Conservation (phyloP, 2,797 vertebrate species). For the Phataginus tricuspis region DNA sequence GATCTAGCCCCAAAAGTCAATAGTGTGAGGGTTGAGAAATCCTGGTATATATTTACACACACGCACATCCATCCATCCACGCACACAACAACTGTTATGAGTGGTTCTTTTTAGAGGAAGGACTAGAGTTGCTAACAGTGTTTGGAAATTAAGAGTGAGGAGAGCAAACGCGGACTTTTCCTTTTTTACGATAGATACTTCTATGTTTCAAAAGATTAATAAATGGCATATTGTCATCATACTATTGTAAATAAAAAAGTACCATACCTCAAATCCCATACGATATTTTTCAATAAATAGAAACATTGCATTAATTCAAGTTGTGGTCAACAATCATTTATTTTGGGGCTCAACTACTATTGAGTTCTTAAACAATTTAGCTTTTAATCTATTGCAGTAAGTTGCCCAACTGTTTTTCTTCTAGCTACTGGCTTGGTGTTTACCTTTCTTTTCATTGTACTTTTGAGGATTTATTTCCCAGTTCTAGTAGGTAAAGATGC, state of each 20-base stretch:
- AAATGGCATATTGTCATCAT: not conserved
- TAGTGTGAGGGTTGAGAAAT: not conserved
- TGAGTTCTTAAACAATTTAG: not conserved
- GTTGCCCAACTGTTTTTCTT: conserved; percentile 5
- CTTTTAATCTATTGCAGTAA: not conserved
- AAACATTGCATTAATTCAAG: not conserved
- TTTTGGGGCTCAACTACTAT: not conserved
- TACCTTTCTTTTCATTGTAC: conserved; percentile 32
- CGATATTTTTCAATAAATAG: not conserved
- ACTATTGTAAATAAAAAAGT: not conserved
- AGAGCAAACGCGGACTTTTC: not conserved
- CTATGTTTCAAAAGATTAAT: not conserved
- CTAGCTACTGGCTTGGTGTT: not conserved
- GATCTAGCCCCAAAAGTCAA: not conserved
- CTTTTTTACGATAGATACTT: not conserved
- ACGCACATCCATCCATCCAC: not conserved
- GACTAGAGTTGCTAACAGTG: too few species aligned
- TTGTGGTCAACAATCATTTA: not conserved
- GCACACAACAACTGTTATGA: not conserved
- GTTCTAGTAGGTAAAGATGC: not conserved
- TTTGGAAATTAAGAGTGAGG: not conserved
- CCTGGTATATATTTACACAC: not conserved
- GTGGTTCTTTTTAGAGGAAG: not conserved
- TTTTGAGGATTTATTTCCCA: conserved; percentile 23
- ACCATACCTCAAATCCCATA: not conserved